Percentiles rank a stretch among this genome's conserved stretches.
Evolutionary conservation across 2,888 invertebrate species (phyloP).

Genomic region (Napeogenes inachia): DNA sequence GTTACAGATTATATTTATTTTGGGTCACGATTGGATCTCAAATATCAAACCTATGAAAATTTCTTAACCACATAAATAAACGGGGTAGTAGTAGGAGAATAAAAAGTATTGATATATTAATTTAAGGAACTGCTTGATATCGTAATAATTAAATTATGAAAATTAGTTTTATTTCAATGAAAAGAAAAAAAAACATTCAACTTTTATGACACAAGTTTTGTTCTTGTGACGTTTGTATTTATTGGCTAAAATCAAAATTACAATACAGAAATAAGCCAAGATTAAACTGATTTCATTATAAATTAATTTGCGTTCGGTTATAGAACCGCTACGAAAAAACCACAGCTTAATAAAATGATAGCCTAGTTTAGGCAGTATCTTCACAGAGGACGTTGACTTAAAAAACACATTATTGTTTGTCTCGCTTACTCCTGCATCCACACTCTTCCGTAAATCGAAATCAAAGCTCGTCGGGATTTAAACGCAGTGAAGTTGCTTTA

Average conservation of each 20-base stretch:
- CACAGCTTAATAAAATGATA: conserved; percentile 57
- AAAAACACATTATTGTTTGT: conserved; percentile 55
- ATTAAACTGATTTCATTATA: conserved; percentile 11
- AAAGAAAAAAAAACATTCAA: no score
- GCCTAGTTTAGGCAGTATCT: conserved; percentile 58
- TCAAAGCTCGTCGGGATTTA: conserved; percentile 75
- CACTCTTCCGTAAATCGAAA: conserved; percentile 77
- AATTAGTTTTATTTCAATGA: no score
- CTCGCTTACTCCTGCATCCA: conserved; percentile 57
- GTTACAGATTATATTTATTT: no score
- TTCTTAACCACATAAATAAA: no score
- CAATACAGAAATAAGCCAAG: not conserved
- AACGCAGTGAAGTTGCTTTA: conserved; percentile 60
- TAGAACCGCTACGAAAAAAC: conserved; percentile 40
- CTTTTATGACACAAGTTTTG: no score
- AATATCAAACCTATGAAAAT: no score
- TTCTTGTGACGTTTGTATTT: no score
- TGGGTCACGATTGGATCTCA: no score
- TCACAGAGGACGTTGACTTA: conserved; percentile 73
- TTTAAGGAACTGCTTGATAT: no score
- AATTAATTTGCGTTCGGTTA: conserved; percentile 22
- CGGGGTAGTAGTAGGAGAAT: no score
- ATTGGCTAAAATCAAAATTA: not conserved
- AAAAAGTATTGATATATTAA: no score
- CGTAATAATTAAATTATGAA: no score